Evolutionary conservation across 37 sponge, comb jelly and placozoan genomes (phyloP), one percentile per base, ranked within the genome.

Genomic region (Ianthella basta): DNA sequence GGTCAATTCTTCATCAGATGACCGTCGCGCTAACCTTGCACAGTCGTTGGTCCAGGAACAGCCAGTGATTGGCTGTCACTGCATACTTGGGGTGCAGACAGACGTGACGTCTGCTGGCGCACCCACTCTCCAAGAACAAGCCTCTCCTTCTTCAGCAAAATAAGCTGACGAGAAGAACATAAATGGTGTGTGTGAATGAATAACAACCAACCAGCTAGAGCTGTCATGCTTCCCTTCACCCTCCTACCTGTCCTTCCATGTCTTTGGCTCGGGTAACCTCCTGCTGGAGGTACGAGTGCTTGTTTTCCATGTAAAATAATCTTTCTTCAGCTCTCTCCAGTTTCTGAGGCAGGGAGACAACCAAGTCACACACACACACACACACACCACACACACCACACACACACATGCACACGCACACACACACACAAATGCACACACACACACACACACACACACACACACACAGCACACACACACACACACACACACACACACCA

Each of bases 61-160:
- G 33, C 70, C 1, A 35, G 29, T 18, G 70, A 69, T 1, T 16
- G 12, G 18, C 70, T 35, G 34, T 69, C 70, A 18, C 12, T 69
- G 19, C 35, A 69, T 1, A 32, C 19, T 30, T 1, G 70, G 35
- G 29, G 70, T 30, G n/a, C 38, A 8, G 53, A 15, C n/a, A 78
- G 55, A 25, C 38, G 34, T 63, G 27, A 30, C 3, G 5, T 63
- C 29, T 63, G 27, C 5, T 10, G 30, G 8, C 85, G 88, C 54
- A 87, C 65, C 44, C 87, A 55, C 64, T 89, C 91, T 23, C 88
- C 91, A 1, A 93, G 41, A 5, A 87, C 69, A 30, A 90, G 83
- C 12, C 83, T 64, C 80, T 87, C 91, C 25, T 61, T 50, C 57
- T 80, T 55, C 36, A 93, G 82, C 0, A 27, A 34, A 6, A 19